Evolutionary conservation across 2,113 vertebrate species (phyloP).

Genomic region (Ictalurus furcatus): DNA sequence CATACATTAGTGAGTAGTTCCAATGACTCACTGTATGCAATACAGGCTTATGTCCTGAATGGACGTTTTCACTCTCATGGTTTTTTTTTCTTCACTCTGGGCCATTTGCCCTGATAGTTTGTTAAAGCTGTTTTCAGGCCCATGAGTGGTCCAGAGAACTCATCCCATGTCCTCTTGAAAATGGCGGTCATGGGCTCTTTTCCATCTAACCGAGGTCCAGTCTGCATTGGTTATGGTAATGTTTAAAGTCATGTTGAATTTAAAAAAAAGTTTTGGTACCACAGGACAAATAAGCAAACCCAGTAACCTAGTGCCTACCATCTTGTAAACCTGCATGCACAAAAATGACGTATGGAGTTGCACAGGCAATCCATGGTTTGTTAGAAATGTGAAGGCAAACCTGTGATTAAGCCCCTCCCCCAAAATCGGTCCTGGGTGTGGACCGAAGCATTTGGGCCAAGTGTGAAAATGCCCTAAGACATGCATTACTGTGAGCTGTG

Average conservation of each 20-base stretch:
- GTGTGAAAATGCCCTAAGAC: not conserved
- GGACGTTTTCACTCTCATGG: not conserved
- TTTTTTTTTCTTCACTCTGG: not conserved
- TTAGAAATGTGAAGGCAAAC: not conserved
- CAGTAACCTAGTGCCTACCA: not conserved
- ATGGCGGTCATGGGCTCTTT: not conserved
- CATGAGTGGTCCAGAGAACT: not conserved
- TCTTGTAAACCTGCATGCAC: not conserved
- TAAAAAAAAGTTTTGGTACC: not conserved
- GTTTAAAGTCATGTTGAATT: not conserved
- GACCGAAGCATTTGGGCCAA: not conserved
- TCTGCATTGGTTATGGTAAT: not conserved
- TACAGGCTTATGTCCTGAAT: constrained; percentile 18
- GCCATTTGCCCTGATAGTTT: not conserved
- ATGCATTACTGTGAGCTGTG: not conserved
- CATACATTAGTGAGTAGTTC: constrained; percentile 8
- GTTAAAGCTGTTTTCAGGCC: not conserved
- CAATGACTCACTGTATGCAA: constrained; percentile 6
- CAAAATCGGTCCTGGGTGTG: not conserved
- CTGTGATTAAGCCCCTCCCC: not conserved
- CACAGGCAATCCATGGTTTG: no score
- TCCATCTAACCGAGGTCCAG: not conserved
- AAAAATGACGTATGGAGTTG: not conserved
- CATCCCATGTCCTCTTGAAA: not conserved
- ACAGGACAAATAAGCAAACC: not conserved